These are phyloP conservation scores for Dendrophyllia cribrosa DNA, from an alignment of 64 coral and sea anemone species.

Conservation along the genomic window DNA sequence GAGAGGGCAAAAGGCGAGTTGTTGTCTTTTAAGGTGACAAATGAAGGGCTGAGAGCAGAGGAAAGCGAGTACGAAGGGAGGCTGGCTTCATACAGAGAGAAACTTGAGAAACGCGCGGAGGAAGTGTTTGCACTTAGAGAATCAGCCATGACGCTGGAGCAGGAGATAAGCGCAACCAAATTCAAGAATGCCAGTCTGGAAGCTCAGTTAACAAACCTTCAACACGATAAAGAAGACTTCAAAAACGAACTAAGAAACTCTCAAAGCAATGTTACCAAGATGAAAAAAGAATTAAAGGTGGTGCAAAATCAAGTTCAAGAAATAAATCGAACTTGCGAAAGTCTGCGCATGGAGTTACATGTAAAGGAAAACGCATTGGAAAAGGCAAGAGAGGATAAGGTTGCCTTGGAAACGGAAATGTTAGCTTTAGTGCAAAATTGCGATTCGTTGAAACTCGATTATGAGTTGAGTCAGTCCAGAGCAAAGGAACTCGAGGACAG, in stretches of 20 bases:
- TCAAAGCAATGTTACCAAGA: constrained; percentile 33
- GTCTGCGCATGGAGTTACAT: constrained; percentile 15
- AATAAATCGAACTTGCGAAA: constrained; percentile 38
- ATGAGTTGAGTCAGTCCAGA: constrained; percentile 30
- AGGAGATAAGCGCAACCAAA: constrained; percentile 34
- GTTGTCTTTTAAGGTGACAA: constrained; percentile 47
- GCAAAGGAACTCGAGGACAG: constrained; percentile 51
- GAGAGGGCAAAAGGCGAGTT: constrained; percentile 53
- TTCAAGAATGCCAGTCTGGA: constrained; percentile 62
- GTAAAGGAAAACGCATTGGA: constrained; percentile 59
- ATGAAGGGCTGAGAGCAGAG: constrained; percentile 71
- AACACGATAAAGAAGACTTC: constrained; percentile 64
- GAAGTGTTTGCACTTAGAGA: constrained; percentile 64
- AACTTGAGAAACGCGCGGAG: constrained; percentile 48
- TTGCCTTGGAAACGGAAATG: constrained; percentile 43
- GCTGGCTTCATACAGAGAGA: constrained; percentile 28
- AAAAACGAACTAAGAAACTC: constrained; percentile 51
- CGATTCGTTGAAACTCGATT: constrained; percentile 29
- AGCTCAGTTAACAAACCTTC: constrained; percentile 22
- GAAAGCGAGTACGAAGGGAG: constrained; percentile 63
- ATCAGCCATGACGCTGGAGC: constrained; percentile 34
- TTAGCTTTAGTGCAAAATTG: constrained; percentile 13
- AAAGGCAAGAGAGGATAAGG: constrained; percentile 37
- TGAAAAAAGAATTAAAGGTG: constrained; percentile 53
- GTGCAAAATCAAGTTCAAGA: constrained; percentile 53